These are phyloP conservation scores for Esox lucius DNA, from an alignment of 2,797 vertebrate species.

Conservation along the genomic window DNA sequence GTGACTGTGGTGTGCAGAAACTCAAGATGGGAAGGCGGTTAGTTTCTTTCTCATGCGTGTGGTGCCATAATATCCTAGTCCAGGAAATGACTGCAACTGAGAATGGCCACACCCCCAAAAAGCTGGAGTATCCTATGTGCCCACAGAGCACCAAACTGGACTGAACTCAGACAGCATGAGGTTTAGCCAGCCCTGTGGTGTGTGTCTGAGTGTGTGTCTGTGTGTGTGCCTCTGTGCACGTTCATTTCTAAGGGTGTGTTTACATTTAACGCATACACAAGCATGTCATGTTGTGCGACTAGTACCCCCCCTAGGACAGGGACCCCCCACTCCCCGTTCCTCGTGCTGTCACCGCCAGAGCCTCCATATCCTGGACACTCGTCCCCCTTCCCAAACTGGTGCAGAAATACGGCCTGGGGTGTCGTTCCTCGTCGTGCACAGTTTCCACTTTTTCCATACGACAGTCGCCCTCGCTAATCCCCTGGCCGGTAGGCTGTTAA, in stretches of 20 bases:
- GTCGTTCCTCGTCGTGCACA: background rate
- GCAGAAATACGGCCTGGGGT: background rate
- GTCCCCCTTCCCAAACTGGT: background rate
- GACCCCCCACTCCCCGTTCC: background rate
- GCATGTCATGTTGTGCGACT: background rate
- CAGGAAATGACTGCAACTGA: conserved; percentile 34
- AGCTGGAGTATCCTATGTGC: background rate
- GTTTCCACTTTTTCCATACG: background rate
- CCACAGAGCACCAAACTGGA: background rate
- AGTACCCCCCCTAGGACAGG: too few relatives aligned
- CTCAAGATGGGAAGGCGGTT: conserved; percentile 1
- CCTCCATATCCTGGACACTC: background rate
- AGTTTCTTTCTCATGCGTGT: conserved; percentile 20
- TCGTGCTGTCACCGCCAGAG: background rate
- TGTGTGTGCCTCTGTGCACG: background rate
- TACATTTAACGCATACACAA: too few relatives aligned
- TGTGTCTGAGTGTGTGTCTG: background rate
- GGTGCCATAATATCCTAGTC: conserved; percentile 36
- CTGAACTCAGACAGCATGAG: background rate
- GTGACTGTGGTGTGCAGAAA: background rate
- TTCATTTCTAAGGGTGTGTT: too few relatives aligned
- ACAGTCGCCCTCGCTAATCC: conserved; percentile 1
- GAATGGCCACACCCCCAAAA: conserved; percentile 9
- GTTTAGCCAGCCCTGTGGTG: background rate
- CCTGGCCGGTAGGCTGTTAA: background rate